Base-by-base conservation (phyloP, 2,888 invertebrate species). In the Eulithis prunata region DNA sequence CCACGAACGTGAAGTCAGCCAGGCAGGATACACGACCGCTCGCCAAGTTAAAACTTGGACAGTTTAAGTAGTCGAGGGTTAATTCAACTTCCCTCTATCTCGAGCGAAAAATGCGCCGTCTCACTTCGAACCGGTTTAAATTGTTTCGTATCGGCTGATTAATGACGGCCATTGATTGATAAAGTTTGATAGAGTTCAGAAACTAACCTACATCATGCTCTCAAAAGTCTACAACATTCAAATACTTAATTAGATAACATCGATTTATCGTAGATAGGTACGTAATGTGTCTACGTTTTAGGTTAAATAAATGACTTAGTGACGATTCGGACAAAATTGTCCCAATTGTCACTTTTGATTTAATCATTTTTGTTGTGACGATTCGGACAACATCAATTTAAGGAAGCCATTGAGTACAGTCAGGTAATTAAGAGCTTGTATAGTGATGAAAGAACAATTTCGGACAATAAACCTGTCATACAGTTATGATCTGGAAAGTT, bases 181-280 rank as follows among this genome's bases (percentile, higher is more conserved):
- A 68, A 68, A 68, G 64, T 64, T 68, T 14, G 57, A 68, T 64
- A 61, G 53, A 61, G 13, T 56, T 41, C 45, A 8, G 12, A 11
- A 11, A 49, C 21, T 8, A 47, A 7, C 47, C 14, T 45, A 45
- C 45, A 45, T n/a, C 12, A 3, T 47, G 52, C 1, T 6, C 36
- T 32, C 21, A 21, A 45, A 28, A 60, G 8, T 14, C 51, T 43
- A 51, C 11, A 52, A 52, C 41, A n/a, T 5, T 14, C 13, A n/a
- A 46, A 46, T 4, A n/a, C 6, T 4, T 46, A 0, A 4, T n/a
- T 12, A 45, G 45, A 6, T n/a, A 46, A 46, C 21, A n/a, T 46
- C 12, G n/a, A 45, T 45, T 3, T 6, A n/a, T 5, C 45, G 32
- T n/a, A n/a, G 4, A 4, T 45, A n/a, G 21, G 21, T 21, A 21